Evolutionary conservation across 2,888 invertebrate species (phyloP), one percentile per base, ranked within the genome.

Genomic region (Eubasilissa splendida): DNA sequence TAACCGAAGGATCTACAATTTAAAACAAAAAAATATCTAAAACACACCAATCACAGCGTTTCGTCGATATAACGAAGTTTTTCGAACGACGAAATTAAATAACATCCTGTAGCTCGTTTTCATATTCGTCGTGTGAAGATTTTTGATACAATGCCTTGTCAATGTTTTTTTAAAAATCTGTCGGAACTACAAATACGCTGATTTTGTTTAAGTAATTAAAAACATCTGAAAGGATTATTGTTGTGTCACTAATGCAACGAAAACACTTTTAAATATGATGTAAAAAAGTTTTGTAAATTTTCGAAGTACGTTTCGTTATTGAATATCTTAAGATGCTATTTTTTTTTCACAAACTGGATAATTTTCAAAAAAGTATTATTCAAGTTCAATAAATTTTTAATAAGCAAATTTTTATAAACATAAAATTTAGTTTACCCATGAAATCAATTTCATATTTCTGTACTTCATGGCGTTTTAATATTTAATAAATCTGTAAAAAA

Each of bases 181-280:
- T 33, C 70, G 56, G 59, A 33, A 53, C 58, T 11, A 53, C 42
- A 42, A 52, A 52, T 22, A 74, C 77, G 73, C 70, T 75, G 56
- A 80, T 80, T 80, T 60, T 14, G 33, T 79, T 82, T 80, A 76
- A 82, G 71, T 71, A 71, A 71, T 52, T 73, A 80, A 79, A 74
- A 77, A 52, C 58, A 70, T 53, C 56, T 78, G 76, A 81, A 80
- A 77, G 71, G 80, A 77, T 82, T 78, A 80, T 80, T 80, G 78
- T 80, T 79, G 65, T n/a, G 65, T n/a, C 12, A 59, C 73, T 74
- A 56, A 78, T 60, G 50, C 52, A 79, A n/a, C 14, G 33, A 50
- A 53, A 74, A 65, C 74, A 74, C 79, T 74, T 71, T 54, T 71
- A 12, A 54, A 71, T 71, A 22, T 1, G 22, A 52, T 10, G 14